Evolutionary conservation across 2,888 invertebrate species (phyloP), one percentile per base, ranked within the genome.

Genomic region (Nymphalis c-album): DNA sequence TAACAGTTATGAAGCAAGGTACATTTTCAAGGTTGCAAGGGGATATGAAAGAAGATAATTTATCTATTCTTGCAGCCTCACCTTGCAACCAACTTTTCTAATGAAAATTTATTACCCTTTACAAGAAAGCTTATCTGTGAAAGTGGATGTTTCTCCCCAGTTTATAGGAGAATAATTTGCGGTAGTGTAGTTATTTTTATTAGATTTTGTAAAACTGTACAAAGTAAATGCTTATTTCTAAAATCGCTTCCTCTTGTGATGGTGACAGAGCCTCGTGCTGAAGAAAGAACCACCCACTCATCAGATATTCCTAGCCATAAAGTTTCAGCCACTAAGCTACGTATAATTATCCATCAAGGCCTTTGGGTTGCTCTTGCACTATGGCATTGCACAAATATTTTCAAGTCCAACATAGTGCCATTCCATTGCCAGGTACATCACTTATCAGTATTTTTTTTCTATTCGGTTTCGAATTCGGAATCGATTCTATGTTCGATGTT

Each of bases 71-170:
- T 53, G 17, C 53, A 26, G 26, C 53, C 40, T 46, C 45, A 59
- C 59, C 45, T 59, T 59, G 45, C 59, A 59, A 46, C 20, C 18
- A 20, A 58, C 40, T 35, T 20, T 17, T 59, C 40, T 59, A 59
- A 59, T 59, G 53, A 55, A 31, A 55, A 35, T 55, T 35, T 55
- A 55, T 55, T 31, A 31, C 8, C 20, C 16, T 10, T 20, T 22
- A 3, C 13, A 16, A 22, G 6, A 13, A 6, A 31, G 26, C 22
- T 51, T 22, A 13, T 51, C 10, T 51, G 22, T 40, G 10, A 40
- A 40, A 40, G 13, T 51, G 6, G 26, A 18, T 51, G 16, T 4
- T 16, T 6, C 13, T 51, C 3, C 13, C 6, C 22, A 16, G 51
- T 10, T 26, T 22, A 50, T 18, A 18, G 10, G 7, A 22, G 13